Conservation (phyloP, 2,888 invertebrate species). For the Chironomus tentans region DNA sequence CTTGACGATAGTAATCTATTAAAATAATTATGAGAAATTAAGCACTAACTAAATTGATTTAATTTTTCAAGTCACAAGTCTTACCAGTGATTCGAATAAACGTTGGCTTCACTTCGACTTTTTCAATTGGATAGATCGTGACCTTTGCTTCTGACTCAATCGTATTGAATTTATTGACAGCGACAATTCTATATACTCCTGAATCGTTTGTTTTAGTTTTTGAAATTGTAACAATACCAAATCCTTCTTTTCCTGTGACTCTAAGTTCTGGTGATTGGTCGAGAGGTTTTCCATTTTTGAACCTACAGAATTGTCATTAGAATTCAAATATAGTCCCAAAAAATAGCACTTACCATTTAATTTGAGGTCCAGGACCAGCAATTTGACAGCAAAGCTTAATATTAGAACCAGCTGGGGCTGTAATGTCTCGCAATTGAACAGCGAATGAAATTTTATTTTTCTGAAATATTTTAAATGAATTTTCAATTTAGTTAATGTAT, state of each 20-base stretch:
- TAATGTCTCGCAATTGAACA: constrained; percentile 57
- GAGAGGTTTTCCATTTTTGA: constrained; percentile 53
- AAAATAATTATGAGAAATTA: neutral
- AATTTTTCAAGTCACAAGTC: constrained; percentile 26
- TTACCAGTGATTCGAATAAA: constrained; percentile 61
- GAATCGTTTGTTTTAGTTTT: constrained; percentile 53
- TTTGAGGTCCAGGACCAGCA: constrained; percentile 58
- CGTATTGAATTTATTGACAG: constrained; percentile 64
- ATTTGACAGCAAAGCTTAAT: constrained; percentile 72
- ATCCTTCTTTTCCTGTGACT: constrained; percentile 49
- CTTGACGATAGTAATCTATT: constrained; percentile 60
- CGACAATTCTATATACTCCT: constrained; percentile 59
- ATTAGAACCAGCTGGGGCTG: constrained; percentile 61
- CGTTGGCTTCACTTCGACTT: constrained; percentile 62
- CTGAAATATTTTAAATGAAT: too few species aligned
- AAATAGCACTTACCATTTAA: constrained; percentile 51
- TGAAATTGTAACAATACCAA: constrained; percentile 47
- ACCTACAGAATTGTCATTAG: neutral
- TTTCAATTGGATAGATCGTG: constrained; percentile 64
- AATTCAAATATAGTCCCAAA: too few species aligned
- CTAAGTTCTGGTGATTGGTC: constrained; percentile 41
- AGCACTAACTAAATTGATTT: too few species aligned
- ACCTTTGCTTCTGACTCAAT: constrained; percentile 60
- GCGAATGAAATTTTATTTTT: neutral
- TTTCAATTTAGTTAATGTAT: too few species aligned